A percentile compares a stretch with the other conserved stretches of the same genome.
Evolutionary conservation across 2,797 vertebrate species (phyloP).

Genomic region (Myiotriccus ornatus): DNA sequence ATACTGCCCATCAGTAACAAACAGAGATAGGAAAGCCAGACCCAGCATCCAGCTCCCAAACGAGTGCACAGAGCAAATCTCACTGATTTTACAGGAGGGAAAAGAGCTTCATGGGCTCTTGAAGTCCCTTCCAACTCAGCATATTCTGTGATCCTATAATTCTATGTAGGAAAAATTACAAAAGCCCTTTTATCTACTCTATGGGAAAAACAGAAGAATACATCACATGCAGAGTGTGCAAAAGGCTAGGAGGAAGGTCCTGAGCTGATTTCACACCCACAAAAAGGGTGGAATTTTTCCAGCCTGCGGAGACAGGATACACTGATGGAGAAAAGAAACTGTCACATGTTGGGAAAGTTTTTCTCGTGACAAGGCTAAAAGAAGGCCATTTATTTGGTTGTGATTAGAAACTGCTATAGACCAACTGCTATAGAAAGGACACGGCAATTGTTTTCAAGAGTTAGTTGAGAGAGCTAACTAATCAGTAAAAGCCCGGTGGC

Average conservation of each 20-base stretch:
- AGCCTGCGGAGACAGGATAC: not conserved
- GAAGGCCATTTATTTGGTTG: not conserved
- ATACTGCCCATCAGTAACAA: not conserved
- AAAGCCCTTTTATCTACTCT: not conserved
- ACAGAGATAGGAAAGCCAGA: not conserved
- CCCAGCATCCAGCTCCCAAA: not conserved
- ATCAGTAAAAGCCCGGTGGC: not conserved
- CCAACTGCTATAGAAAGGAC: not conserved
- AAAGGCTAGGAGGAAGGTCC: not conserved
- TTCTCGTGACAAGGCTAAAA: not conserved
- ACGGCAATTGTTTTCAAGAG: not conserved
- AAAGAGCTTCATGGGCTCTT: not conserved
- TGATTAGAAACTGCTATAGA: not conserved
- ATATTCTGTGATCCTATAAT: not conserved
- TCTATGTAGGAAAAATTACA: not conserved
- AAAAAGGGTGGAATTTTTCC: not conserved
- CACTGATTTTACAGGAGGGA: not conserved
- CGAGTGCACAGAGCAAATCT: not conserved
- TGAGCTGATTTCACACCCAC: not conserved
- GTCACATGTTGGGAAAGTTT: not conserved
- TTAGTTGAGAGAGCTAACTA: accelerated
- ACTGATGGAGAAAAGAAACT: not conserved
- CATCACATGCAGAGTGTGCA: not conserved
- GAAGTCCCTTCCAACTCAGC: not conserved
- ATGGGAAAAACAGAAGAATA: not conserved